These are phyloP conservation scores for Catharus ustulatus DNA, from an alignment of 2,797 vertebrate genomes.

Conservation along the genomic window DNA sequence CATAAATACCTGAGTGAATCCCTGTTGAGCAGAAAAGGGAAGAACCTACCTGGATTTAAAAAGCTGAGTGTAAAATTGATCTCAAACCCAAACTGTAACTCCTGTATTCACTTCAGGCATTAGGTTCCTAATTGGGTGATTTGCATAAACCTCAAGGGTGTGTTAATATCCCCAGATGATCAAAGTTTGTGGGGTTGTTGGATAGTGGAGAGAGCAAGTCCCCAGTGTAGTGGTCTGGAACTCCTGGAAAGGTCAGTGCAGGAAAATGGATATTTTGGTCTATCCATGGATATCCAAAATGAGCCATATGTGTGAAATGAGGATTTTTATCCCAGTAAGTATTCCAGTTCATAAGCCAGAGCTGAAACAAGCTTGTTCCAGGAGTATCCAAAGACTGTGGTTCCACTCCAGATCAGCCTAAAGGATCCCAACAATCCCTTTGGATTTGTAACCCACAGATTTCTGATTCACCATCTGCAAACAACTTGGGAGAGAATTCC, in stretches of 20 bases:
- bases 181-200: not conserved
- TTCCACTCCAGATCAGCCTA: not conserved
- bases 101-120: not conserved
- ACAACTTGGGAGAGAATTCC: not conserved
- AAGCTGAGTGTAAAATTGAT: not conserved
- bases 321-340: not conserved
- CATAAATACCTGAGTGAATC: not conserved
- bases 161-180: not conserved
- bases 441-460: not conserved
- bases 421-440: accelerated
- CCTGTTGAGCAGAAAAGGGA: not conserved
- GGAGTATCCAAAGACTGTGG: not conserved
- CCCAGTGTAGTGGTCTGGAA: not conserved
- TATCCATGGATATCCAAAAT: not conserved
- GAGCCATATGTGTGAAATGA: not conserved
- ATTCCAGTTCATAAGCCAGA: not conserved
- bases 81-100: not conserved
- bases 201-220: not conserved
- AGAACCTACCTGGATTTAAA: not conserved
- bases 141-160: not conserved
- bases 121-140: not conserved
- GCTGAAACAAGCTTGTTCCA: not conserved
- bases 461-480: not conserved
- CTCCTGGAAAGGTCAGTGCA: not conserved
- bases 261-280: not conserved